A percentile compares a stretch with the other conserved stretches of the same genome.
These are phyloP conservation scores for Cactoblastis cactorum DNA, from an alignment of 2,888 invertebrate genomes.

Conservation along the genomic window DNA sequence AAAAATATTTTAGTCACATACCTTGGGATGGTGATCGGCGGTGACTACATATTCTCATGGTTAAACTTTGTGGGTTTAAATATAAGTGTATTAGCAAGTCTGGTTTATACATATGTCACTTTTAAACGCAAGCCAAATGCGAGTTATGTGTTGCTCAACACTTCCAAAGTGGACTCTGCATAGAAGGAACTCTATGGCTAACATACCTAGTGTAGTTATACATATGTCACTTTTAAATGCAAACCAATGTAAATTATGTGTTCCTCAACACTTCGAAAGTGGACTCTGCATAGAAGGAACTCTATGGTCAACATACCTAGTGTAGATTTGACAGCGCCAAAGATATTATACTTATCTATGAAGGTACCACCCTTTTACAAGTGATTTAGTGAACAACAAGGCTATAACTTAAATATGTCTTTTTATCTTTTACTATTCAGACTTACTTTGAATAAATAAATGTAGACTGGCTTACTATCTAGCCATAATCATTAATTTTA, in stretches of 20 bases:
- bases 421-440: no score
- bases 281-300: constrained; percentile 57
- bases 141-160: constrained; percentile 47
- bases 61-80: constrained; percentile 97
- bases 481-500: no score
- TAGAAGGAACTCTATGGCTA: constrained; percentile 42
- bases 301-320: constrained; percentile 36
- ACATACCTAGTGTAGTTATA: constrained; percentile 76
- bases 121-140: constrained; percentile 82
- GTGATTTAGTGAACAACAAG: no score
- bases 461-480: no score
- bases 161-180: constrained; percentile 61
- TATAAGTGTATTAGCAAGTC: constrained; percentile 92
- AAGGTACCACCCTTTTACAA: no score
- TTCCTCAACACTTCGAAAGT: constrained; percentile 53
- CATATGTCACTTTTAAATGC: constrained; percentile 90
- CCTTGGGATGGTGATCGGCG: constrained; percentile 98
- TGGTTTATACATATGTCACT: constrained; percentile 92
- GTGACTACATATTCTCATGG: constrained; percentile 97
- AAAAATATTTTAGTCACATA: constrained; percentile 99
- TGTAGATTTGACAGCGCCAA: constrained; percentile 56
- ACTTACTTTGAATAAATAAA: no score
- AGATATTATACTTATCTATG: constrained; percentile 35
- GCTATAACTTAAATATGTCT: no score
- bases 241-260: constrained; percentile 65